Conservation (phyloP, 2,113 vertebrate genomes). For the Xenopus tropicalis region DNA sequence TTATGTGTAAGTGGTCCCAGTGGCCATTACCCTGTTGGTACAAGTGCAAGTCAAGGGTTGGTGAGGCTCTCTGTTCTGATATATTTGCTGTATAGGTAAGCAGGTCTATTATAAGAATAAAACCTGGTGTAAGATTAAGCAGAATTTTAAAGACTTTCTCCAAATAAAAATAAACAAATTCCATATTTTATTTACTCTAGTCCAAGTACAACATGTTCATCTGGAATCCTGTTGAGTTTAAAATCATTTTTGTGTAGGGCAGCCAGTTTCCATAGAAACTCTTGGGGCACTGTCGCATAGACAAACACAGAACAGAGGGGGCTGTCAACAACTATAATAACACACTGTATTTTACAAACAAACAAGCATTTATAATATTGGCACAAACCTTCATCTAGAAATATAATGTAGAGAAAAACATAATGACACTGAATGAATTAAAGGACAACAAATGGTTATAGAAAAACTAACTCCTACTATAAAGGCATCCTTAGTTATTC, state of each 20-base stretch:
- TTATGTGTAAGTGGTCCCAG: too few relatives aligned
- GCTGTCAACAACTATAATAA: constrained; percentile 19
- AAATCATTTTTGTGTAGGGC: not conserved
- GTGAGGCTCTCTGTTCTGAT: too few relatives aligned
- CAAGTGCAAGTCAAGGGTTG: too few relatives aligned
- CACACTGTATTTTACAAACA: not conserved
- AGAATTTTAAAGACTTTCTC: not conserved
- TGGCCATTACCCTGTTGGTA: too few relatives aligned
- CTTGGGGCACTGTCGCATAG: constrained; percentile 9
- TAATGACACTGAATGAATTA: too few relatives aligned
- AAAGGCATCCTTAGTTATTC: too few relatives aligned
- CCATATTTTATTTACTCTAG: constrained; percentile 3
- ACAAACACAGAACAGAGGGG: not conserved
- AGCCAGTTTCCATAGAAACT: constrained; percentile 27
- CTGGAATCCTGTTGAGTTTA: constrained; percentile 5
- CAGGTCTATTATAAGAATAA: too few relatives aligned
- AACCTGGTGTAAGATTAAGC: too few relatives aligned
- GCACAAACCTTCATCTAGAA: not conserved
- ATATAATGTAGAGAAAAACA: not conserved
- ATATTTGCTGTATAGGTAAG: too few relatives aligned
- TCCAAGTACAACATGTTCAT: constrained; percentile 1
- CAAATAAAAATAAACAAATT: constrained; percentile 1
- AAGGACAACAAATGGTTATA: too few relatives aligned
- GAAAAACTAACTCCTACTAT: too few relatives aligned
- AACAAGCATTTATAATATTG: not conserved